These are phyloP conservation scores for Dolichopus griseipennis DNA, from an alignment of 2,888 invertebrate species.

Conservation along the genomic window DNA sequence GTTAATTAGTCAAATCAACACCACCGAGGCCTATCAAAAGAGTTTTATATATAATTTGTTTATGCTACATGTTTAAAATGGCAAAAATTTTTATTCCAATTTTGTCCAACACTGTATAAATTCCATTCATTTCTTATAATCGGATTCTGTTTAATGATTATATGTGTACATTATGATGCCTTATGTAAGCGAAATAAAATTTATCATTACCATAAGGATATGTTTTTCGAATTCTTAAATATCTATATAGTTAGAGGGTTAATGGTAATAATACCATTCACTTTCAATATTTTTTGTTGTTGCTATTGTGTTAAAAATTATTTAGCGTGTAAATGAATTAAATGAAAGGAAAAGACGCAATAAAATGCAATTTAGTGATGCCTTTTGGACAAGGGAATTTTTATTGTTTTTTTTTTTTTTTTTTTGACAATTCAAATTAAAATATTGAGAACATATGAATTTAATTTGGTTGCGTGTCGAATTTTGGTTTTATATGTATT, in stretches of 20 bases:
- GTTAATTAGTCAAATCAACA: no score
- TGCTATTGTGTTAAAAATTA: background rate
- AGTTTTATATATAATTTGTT: no score
- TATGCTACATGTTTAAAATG: no score
- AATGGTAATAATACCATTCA: no score
- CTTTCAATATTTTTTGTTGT: background rate
- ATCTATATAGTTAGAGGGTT: no score
- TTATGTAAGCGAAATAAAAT: constrained; percentile 3
- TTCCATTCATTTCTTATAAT: no score
- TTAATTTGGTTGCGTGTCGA: background rate
- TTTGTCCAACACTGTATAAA: no score
- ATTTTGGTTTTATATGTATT: background rate
- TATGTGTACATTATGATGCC: background rate
- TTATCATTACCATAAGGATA: background rate
- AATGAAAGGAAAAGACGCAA: background rate
- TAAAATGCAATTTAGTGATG: background rate
- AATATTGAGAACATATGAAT: background rate
- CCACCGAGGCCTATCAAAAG: no score
- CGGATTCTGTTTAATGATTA: background rate
- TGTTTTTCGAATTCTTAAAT: background rate
- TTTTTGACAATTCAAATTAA: background rate
- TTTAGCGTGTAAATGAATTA: constrained; percentile 1
- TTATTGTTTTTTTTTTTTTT: no score
- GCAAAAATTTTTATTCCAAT: no score
- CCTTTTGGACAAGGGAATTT: background rate